Conservation (phyloP, 2,797 vertebrate genomes). For the Gouania willdenowi region DNA sequence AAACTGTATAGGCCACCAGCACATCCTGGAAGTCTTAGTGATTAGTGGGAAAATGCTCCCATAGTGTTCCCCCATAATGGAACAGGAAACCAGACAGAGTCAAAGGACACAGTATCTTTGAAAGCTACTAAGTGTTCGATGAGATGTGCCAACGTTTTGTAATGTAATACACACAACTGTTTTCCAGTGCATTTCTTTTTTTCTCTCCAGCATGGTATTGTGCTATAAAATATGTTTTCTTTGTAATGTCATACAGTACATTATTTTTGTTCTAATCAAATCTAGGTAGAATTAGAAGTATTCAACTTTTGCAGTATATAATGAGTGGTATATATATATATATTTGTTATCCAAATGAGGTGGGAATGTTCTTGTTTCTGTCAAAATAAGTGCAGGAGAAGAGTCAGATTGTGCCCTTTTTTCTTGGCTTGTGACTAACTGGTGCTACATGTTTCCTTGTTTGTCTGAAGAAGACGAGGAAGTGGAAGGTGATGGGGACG, state of each 20-base stretch:
- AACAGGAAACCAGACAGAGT: conserved; percentile 21
- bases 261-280: conserved; percentile 7
- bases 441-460: conserved; percentile 67
- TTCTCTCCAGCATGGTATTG: conserved; percentile 25
- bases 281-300: conserved; percentile 13
- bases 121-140: conserved; percentile 26
- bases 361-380: conserved; percentile 15
- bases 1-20: conserved; percentile 14
- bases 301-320: conserved; percentile 14
- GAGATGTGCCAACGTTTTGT: conserved; percentile 23
- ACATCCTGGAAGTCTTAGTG: conserved; percentile 26
- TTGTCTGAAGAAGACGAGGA: conserved; percentile 72
- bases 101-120: conserved; percentile 27
- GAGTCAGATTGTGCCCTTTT: conserved; percentile 20
- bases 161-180: conserved; percentile 37
- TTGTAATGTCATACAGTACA: conserved; percentile 25
- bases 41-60: conserved; percentile 34
- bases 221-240: conserved; percentile 28
- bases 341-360: conserved; percentile 26
- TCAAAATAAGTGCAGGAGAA: background rate
- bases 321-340: conserved; percentile 39
- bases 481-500: conserved; percentile 69
- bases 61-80: conserved; percentile 24
- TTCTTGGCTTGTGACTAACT: conserved; percentile 7
- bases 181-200: conserved; percentile 59